Evolutionary conservation across 2,888 invertebrate species (phyloP), one percentile per base, ranked within the genome.

Genomic region (Meandrusa payeni): DNA sequence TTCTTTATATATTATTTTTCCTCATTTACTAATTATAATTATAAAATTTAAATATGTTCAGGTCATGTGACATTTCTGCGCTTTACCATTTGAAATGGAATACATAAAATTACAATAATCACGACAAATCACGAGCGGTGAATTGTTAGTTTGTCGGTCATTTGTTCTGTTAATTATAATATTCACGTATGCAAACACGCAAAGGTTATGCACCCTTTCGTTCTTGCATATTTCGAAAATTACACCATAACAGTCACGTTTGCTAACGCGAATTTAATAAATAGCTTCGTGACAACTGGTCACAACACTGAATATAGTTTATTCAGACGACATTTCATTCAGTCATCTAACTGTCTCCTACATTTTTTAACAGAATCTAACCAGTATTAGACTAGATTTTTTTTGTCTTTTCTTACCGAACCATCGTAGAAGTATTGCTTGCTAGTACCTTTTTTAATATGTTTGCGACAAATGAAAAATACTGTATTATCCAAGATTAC

Each of bases 221-320:
- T 10, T 24, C 2, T 28, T 33, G 33, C 41, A 41, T 34, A 41
- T 56, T 44, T 41, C 54, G 55, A 54, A 57, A 54, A 23, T 39
- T 10, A 31, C 24, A 37, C 37, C n/a, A 51, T 41, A 31, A 36
- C 51, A 57, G 60, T 61, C 51, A 57, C 50, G 50, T 54, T 54
- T 58, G 20, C 28, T 41, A 34, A 41, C 15, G 11, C 52, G 52
- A 58, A 55, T 62, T 61, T 61, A 62, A 65, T 65, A 57, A 58
- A 55, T 47, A 49, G 56, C 50, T 61, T 59, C 61, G 59, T 61
- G 57, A 19, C 55, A 69, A 64, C 58, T 59, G 57, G 46, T 51
- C 24, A 31, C 24, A 24, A 31, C 23, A 28, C 12, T 38, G 19
- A n/a, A n/a, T 20, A 12, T 3, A 5, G 11, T 28, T 13, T 28